These are phyloP conservation scores for Melanostoma mellinum DNA, from an alignment of 2,888 invertebrate species.

Conservation along the genomic window DNA sequence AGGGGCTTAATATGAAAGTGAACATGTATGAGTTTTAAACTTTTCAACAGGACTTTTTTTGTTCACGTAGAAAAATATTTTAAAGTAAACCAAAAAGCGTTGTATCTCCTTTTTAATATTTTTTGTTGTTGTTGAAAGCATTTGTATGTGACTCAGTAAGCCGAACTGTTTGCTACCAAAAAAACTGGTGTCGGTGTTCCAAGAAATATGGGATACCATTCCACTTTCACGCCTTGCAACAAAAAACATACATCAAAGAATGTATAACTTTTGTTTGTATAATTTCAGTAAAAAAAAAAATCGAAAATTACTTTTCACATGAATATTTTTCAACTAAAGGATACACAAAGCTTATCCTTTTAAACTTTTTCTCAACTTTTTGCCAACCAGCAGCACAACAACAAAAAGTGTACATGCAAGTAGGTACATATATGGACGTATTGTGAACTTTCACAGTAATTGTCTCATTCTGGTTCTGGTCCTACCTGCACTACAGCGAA, in stretches of 20 bases:
- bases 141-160: too few relatives aligned
- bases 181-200: neutral
- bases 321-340: conserved; percentile 10
- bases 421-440: neutral
- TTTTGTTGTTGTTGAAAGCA: too few relatives aligned
- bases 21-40: too few relatives aligned
- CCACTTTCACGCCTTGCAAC: conserved; percentile 32
- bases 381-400: neutral
- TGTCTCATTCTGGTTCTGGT: conserved; percentile 23
- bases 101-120: too few relatives aligned
- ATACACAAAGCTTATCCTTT: conserved; percentile 24
- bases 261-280: too few relatives aligned
- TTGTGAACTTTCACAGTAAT: neutral
- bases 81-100: too few relatives aligned
- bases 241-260: conserved; percentile 15
- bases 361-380: neutral
- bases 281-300: neutral
- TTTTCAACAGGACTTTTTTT: too few relatives aligned
- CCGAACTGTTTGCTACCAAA: too few relatives aligned
- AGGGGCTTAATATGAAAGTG: too few relatives aligned
- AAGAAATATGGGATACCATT: neutral
- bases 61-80: too few relatives aligned
- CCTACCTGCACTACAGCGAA: neutral
- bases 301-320: conserved; percentile 23
- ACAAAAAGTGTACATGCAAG: neutral